Conservation (phyloP, 2,797 vertebrate species). For the Simalia tracyae region DNA sequence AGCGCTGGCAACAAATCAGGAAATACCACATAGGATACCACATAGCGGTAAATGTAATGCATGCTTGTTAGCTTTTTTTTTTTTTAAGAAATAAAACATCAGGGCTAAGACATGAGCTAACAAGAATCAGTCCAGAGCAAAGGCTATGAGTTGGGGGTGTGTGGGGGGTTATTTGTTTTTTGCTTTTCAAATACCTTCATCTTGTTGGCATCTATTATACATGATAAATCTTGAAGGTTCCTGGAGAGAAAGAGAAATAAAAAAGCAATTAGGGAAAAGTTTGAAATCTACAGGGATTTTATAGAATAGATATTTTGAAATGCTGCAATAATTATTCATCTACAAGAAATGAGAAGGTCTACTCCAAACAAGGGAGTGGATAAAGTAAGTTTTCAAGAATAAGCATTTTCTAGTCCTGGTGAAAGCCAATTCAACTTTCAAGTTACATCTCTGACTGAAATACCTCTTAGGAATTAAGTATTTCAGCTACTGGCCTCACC, state of each 20-base stretch:
- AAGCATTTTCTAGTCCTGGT: background rate
- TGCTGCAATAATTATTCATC: background rate
- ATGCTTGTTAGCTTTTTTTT: background rate
- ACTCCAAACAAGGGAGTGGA: background rate
- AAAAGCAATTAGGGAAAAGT: constrained; percentile 40
- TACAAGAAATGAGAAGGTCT: background rate
- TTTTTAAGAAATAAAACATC: constrained; percentile 28
- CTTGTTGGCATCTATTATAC: constrained; percentile 63
- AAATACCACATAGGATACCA: background rate
- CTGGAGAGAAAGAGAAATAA: constrained; percentile 56
- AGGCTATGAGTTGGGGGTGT: constrained; percentile 3
- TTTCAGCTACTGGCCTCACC: background rate
- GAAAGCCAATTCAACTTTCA: background rate
- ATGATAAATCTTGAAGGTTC: constrained; percentile 70
- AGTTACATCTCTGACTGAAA: background rate
- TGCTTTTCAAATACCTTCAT: constrained; percentile 69
- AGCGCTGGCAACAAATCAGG: constrained; percentile 2
- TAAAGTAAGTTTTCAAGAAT: background rate
- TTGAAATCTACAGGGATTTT: background rate
- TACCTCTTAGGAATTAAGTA: background rate
- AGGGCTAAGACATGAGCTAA: constrained; percentile 12
- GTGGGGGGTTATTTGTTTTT: background rate
- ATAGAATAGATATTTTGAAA: background rate
- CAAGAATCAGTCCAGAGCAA: constrained; percentile 30
- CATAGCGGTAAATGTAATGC: constrained; percentile 18